A percentile compares a stretch with the other conserved stretches of the same genome.
Conservation (phyloP, 2,113 vertebrate genomes). For the Heliornis fulica region DNA sequence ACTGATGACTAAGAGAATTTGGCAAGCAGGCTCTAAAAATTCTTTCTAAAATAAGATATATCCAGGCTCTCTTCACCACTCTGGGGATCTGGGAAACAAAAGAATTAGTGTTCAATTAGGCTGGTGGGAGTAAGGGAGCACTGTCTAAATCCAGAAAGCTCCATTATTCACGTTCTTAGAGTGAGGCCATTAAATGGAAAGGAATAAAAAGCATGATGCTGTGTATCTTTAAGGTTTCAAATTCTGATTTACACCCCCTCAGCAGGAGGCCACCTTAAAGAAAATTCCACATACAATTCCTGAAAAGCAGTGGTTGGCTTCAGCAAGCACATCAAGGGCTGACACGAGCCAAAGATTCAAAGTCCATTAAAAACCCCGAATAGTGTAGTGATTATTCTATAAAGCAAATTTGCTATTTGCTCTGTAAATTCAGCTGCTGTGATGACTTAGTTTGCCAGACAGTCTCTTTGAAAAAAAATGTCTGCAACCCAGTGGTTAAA, state of each 20-base stretch:
- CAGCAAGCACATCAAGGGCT: neutral
- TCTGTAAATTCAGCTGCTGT: neutral
- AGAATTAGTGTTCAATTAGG: neutral
- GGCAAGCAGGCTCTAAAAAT: neutral
- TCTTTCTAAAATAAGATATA: neutral
- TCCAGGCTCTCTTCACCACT: neutral
- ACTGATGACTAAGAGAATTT: neutral
- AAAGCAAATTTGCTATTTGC: neutral
- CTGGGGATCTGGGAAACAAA: neutral
- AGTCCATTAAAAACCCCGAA: neutral
- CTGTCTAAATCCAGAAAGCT: neutral
- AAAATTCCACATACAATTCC: neutral
- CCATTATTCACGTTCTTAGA: neutral
- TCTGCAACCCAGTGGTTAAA: neutral
- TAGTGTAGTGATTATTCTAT: neutral
- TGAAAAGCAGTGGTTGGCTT: neutral
- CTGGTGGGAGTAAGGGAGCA: neutral
- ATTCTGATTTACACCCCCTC: neutral
- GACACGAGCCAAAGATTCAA: neutral
- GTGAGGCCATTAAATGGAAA: neutral
- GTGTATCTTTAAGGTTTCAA: neutral
- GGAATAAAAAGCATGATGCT: neutral
- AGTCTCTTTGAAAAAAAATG: neutral
- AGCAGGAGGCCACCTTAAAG: neutral
- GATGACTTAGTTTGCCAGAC: neutral